Base-by-base conservation (phyloP, 2,113 vertebrate species). In the Probosciger aterrimus region DNA sequence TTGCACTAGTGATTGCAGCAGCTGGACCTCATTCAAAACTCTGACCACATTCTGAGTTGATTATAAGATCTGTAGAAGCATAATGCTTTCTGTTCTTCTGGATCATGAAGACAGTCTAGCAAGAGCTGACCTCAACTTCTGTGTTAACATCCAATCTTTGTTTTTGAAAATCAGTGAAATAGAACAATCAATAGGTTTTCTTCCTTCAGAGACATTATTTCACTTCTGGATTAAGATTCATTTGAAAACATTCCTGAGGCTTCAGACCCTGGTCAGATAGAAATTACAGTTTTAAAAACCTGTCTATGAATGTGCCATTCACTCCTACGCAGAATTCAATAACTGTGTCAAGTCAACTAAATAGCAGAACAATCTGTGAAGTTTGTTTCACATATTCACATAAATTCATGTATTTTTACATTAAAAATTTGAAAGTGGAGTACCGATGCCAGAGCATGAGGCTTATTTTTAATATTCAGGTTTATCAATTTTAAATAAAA, bases 401-500 rank as follows among this genome's bases (percentile, higher is more conserved):
- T 62, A 89, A 90, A 68, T 31, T 11, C 10, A 20, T 52, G 3
- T 30, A 46, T 41, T 89, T 91, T 95, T 85, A 49, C 15, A 63
- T 77, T 62, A 84, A 82, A 30, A 71, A 39, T 75, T 82, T 55
- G 65, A 74, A 22, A 82, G 25, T 35, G 12, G 31, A 92, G 59
- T 57, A 49, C 17, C 69, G 31, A 75, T 86, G 23, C 20, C 35
- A 47, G 39, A 84, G 10, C 4, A 1, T 46, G 50, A 83, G 9
- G 25, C 6, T 76, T 69, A 41, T 79, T 93, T 81, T 82, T 77
- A 82, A 83, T 85, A 81, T 80, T 28, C 46, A 75, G 52, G 28
- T 89, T 80, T 84, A 75, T 70, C 74, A 10, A 60, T 94, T 95
- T 90, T 52, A 93, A 95, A 86, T 55, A 41, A 86, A 93, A 94